These are phyloP conservation scores for Oplegnathus fasciatus DNA, from an alignment of 2,113 vertebrate genomes.

Conservation along the genomic window DNA sequence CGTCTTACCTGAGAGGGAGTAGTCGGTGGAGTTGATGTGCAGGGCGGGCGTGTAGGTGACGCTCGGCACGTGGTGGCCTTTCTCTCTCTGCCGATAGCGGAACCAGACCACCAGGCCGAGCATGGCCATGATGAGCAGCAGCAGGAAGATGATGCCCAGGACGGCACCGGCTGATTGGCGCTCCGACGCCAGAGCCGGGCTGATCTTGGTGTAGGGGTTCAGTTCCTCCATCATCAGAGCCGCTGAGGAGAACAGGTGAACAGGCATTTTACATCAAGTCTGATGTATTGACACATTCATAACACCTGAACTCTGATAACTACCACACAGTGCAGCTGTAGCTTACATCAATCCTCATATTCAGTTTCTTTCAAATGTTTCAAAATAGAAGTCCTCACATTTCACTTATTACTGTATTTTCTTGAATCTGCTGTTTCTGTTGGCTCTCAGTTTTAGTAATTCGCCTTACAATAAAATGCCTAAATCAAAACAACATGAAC, in stretches of 20 bases:
- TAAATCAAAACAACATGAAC: too few relatives aligned
- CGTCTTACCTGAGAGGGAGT: slow-evolving; percentile 92
- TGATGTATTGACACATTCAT: too few relatives aligned
- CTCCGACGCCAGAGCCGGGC: slow-evolving; percentile 92
- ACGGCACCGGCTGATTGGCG: slow-evolving; percentile 91
- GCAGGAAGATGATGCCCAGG: slow-evolving; percentile 91
- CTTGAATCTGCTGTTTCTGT: not conserved
- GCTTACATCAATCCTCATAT: not conserved
- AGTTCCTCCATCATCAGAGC: slow-evolving; percentile 96
- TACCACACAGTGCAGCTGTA: not conserved
- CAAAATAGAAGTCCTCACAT: not conserved
- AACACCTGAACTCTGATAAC: not conserved
- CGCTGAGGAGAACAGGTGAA: slow-evolving; percentile 77
- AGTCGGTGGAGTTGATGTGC: slow-evolving; percentile 92
- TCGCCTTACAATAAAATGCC: too few relatives aligned
- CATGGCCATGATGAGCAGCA: slow-evolving; percentile 91
- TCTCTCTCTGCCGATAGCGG: slow-evolving; percentile 90
- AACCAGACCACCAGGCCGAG: slow-evolving; percentile 92
- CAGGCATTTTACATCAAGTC: too few relatives aligned
- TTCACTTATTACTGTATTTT: not conserved
- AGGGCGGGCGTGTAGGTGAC: slow-evolving; percentile 94
- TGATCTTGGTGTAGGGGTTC: slow-evolving; percentile 97
- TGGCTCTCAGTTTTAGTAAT: too few relatives aligned
- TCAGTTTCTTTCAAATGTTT: not conserved
- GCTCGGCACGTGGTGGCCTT: slow-evolving; percentile 90